Evolutionary conservation across 92 coral and sea anemone genomes (phyloP).

Genomic region (Isaurus tuberculatus): DNA sequence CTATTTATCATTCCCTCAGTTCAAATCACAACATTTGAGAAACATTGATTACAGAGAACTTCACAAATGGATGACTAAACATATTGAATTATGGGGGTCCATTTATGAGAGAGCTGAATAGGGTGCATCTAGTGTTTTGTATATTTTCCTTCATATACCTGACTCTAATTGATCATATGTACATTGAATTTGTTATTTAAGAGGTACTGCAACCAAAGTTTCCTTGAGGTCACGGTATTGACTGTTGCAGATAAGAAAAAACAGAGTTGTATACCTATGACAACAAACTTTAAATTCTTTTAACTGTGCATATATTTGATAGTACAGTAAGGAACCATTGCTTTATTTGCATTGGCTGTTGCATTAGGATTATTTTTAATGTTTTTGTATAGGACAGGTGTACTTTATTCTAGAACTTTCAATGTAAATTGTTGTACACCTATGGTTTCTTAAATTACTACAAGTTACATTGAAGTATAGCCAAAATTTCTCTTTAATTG

Average conservation of each 20-base stretch:
- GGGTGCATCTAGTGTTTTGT: not conserved
- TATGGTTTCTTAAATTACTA: not conserved
- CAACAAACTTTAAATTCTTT: not conserved
- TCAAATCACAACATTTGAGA: constrained; percentile 37
- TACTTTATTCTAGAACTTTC: not conserved
- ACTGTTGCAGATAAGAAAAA: not conserved
- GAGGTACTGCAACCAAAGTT: constrained; percentile 2
- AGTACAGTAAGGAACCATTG: not conserved
- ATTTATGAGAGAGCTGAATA: constrained; percentile 46
- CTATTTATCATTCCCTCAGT: constrained; percentile 46
- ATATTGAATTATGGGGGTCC: constrained; percentile 50
- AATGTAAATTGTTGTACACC: not conserved
- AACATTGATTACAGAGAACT: constrained; percentile 50
- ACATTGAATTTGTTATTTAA: not conserved
- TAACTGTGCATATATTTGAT: not conserved
- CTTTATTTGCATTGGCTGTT: not conserved
- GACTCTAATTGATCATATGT: constrained; percentile 12
- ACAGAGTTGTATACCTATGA: not conserved
- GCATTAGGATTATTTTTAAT: not conserved
- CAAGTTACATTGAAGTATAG: not conserved
- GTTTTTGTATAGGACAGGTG: not conserved
- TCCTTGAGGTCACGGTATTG: not conserved
- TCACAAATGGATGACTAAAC: constrained; percentile 59
- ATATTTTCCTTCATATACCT: constrained; percentile 1
- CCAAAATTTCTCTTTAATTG: not conserved